These are phyloP conservation scores for Penaeus indicus DNA, from an alignment of 1,140 invertebrate species.

Conservation along the genomic window DNA sequence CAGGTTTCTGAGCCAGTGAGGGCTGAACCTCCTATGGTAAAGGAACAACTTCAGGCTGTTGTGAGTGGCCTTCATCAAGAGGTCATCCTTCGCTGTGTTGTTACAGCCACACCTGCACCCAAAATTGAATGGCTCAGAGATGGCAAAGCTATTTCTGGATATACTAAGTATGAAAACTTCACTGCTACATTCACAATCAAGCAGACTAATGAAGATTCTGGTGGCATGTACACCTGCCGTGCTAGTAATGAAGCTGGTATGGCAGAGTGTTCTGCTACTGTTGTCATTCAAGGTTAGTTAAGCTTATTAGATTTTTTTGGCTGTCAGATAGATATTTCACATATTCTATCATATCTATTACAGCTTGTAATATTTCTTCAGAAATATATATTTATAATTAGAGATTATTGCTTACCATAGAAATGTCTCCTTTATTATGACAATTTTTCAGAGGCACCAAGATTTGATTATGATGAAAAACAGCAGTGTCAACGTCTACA, in stretches of 20 bases:
- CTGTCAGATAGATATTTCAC: neutral
- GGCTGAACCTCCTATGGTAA: conserved; percentile 75
- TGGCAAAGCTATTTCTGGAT: conserved; percentile 70
- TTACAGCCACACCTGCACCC: conserved; percentile 87
- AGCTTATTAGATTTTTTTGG: neutral
- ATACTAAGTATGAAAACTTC: conserved; percentile 80
- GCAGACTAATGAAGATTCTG: conserved; percentile 76
- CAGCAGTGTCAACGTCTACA: conserved; percentile 76
- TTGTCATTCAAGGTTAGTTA: conserved; percentile 75
- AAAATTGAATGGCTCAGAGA: conserved; percentile 82
- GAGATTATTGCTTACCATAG: neutral
- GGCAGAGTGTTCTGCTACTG: conserved; percentile 78
- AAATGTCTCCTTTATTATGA: conserved; percentile 31
- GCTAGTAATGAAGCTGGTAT: conserved; percentile 80
- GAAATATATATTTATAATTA: neutral
- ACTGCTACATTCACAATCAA: conserved; percentile 81
- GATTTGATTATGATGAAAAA: conserved; percentile 76
- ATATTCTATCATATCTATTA: neutral
- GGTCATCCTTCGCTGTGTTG: conserved; percentile 80
- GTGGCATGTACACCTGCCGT: conserved; percentile 79
- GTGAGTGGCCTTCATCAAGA: conserved; percentile 74
- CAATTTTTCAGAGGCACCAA: conserved; percentile 74
- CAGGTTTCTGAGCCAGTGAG: conserved; percentile 73
- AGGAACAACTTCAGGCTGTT: conserved; percentile 77
- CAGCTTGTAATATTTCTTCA: neutral